Evolutionary conservation across 2,113 vertebrate genomes (phyloP).

Genomic region (Misgurnus anguillicaudatus): DNA sequence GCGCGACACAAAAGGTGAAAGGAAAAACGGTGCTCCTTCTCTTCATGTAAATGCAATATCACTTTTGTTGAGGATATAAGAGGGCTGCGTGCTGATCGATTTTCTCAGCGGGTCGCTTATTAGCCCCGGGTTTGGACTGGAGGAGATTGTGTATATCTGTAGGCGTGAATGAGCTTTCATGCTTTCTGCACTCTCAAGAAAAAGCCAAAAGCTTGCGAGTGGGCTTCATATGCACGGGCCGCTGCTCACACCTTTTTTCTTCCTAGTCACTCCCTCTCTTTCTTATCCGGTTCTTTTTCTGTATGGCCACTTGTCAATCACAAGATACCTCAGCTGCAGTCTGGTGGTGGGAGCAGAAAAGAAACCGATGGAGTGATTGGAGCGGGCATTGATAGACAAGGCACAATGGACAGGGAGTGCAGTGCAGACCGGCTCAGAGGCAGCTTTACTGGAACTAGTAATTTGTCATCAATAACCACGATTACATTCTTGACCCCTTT

Average conservation of each 20-base stretch:
- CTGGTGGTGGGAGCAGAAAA: conserved; percentile 1
- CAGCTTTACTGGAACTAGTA: conserved; percentile 58
- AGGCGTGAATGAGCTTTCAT: conserved; percentile 62
- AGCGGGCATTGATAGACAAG: conserved; percentile 50
- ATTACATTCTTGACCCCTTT: conserved; percentile 56
- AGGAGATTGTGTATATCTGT: conserved; percentile 55
- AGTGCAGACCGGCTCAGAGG: conserved; percentile 51
- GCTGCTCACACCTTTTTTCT: conserved; percentile 56
- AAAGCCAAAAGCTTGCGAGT: conserved; percentile 67
- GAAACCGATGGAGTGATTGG: conserved; percentile 59
- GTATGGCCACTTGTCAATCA: conserved; percentile 57
- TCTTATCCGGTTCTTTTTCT: neutral
- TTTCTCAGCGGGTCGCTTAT: conserved; percentile 52
- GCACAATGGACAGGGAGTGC: conserved; percentile 43
- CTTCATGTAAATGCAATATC: conserved; percentile 59
- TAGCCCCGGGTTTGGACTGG: conserved; percentile 50
- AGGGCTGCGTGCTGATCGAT: conserved; percentile 51
- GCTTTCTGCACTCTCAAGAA: conserved; percentile 65
- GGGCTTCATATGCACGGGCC: conserved; percentile 63
- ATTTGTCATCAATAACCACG: conserved; percentile 63
- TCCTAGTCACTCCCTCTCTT: conserved; percentile 52
- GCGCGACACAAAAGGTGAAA: conserved; percentile 53
- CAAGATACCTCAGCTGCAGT: conserved; percentile 67
- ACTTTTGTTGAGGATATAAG: conserved; percentile 44
- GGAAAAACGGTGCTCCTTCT: conserved; percentile 38